Base-by-base conservation (phyloP, 2,888 invertebrate species). In the Dasypolia templi region DNA sequence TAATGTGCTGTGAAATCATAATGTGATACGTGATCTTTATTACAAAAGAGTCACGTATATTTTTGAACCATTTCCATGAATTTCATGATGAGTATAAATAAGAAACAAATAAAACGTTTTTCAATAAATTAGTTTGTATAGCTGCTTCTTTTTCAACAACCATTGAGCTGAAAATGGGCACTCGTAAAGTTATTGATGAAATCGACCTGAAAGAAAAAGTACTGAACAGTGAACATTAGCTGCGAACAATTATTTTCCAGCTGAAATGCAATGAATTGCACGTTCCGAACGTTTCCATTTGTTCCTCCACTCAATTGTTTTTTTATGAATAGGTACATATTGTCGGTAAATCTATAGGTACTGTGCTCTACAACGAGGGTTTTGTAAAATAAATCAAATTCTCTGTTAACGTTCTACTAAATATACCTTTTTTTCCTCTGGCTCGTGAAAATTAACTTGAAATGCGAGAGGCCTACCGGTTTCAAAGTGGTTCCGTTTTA, bases 201-300 rank as follows among this genome's bases (percentile, higher is more conserved):
- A 77, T 67, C 66, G 72, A 81, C 72, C n/a, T n/a, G n/a, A n/a
- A 83, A 86, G 80, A 82, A 88, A 87, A 87, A 84, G 72, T 85
- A 82, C 77, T 82, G 79, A 79, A 84, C 84, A 83, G 82, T 84
- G 86, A 85, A 78, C 75, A 86, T 86, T 84, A 80, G 77, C 85
- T 86, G 85, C 75, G 85, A 83, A 84, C 88, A 86, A 88, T 88
- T 89, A 87, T 89, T 86, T 88, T 88, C 82, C 79, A 83, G 69
- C 76, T 87, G 82, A 86, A 83, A 79, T 84, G 85, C 85, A 83
- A 84, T 88, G 85, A 89, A 86, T 87, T 86, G 80, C 72, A 77
- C 77, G 77, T 75, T 86, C 67, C 49, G 75, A 86, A 77, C 75
- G 83, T 72, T 86, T 85, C 85, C 83, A 79, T 77, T 85, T 59